These are phyloP conservation scores for Anolis carolinensis DNA, from an alignment of 2,113 vertebrate species.

Conservation along the genomic window DNA sequence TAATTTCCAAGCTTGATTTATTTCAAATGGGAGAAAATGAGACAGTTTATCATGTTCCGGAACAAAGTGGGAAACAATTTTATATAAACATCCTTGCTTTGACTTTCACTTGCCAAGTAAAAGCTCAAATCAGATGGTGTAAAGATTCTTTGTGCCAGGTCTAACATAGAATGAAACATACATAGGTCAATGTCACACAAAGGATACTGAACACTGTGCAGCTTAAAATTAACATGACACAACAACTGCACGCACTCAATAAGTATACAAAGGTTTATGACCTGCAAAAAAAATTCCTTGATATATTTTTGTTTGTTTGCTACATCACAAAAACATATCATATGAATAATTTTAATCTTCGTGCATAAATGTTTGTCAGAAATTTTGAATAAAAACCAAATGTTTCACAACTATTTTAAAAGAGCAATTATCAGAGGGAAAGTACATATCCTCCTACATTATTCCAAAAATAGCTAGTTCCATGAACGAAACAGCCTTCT, in stretches of 20 bases:
- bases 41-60: not conserved
- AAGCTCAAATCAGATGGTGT: not conserved
- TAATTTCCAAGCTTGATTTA: not conserved
- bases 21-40: not conserved
- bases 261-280: not conserved
- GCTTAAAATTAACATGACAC: conserved; percentile 18
- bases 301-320: not conserved
- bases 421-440: not conserved
- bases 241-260: conserved; percentile 4
- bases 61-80: not conserved
- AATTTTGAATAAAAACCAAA: not conserved
- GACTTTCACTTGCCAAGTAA: not conserved
- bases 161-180: not conserved
- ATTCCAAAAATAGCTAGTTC: not conserved
- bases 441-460: not conserved
- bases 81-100: not conserved
- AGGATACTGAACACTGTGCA: not conserved
- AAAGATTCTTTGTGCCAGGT: not conserved
- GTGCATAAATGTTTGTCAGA: not conserved
- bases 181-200: not conserved
- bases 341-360: not conserved
- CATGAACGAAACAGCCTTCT: not conserved
- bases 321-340: not conserved
- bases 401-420: not conserved
- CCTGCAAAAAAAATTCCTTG: not conserved